A percentile compares a stretch with the other conserved stretches of the same genome.
These are phyloP conservation scores for Leuciscus waleckii DNA, from an alignment of 2,797 vertebrate species.

Conservation along the genomic window DNA sequence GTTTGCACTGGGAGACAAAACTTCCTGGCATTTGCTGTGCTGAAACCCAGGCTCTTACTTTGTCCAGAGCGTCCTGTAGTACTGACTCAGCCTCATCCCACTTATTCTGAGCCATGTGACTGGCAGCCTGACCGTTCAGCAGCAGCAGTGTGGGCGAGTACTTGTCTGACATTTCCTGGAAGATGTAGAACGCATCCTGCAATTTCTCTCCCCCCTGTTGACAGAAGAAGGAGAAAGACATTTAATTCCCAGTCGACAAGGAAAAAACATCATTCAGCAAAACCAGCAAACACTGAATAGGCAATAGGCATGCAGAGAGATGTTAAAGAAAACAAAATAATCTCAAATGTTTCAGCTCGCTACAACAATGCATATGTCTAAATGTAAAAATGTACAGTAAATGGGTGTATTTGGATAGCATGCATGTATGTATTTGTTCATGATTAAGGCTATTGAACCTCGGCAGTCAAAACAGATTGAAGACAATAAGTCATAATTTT, in stretches of 20 bases:
- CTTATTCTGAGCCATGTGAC: constrained; percentile 94
- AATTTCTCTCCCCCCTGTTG: constrained; percentile 93
- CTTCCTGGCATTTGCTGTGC: not conserved
- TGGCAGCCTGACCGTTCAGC: constrained; percentile 91
- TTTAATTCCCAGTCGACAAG: not conserved
- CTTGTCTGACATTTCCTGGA: constrained; percentile 97
- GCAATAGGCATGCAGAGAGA: not conserved
- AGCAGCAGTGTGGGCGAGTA: constrained; percentile 90
- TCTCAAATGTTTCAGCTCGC: not conserved
- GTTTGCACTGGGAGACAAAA: not conserved
- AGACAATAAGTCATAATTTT: no score
- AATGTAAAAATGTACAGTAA: not conserved
- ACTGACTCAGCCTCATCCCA: constrained; percentile 95
- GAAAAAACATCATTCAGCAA: not conserved
- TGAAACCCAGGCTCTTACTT: constrained; percentile 74
- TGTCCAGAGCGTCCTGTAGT: constrained; percentile 94
- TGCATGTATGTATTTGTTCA: not conserved
- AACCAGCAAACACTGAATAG: not conserved
- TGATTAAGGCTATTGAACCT: not conserved
- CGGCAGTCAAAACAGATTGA: not conserved
- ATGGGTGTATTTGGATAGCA: not conserved
- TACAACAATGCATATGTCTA: not conserved
- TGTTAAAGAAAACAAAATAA: not conserved
- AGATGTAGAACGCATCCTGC: constrained; percentile 97
- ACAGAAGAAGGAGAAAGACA: not conserved